These are phyloP conservation scores for Papilio protenor DNA, from an alignment of 2,888 invertebrate species.

Conservation along the genomic window DNA sequence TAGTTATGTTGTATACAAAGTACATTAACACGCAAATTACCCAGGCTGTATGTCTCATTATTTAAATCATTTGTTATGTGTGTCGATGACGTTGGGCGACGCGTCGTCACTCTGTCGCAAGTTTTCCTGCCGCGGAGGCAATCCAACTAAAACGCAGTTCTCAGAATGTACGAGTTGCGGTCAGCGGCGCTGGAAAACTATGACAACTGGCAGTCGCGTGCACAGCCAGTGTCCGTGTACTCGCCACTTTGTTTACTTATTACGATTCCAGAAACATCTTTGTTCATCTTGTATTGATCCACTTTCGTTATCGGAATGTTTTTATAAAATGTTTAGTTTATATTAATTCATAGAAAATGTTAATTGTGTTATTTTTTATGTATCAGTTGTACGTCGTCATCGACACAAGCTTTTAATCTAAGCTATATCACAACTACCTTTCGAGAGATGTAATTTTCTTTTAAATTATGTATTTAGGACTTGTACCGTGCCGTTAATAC, in stretches of 20 bases:
- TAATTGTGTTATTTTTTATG: neutral
- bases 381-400: neutral
- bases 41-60: neutral
- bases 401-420: neutral
- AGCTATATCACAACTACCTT: neutral
- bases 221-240: neutral
- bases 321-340: slow-evolving; percentile 14
- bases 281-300: neutral
- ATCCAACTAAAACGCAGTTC: neutral
- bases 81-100: neutral
- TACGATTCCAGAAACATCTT: slow-evolving; percentile 4
- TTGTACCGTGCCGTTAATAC: too few relatives aligned
- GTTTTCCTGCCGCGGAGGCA: neutral
- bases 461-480: too few relatives aligned
- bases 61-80: neutral
- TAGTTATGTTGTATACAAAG: neutral
- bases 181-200: neutral
- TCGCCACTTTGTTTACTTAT: neutral
- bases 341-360: neutral
- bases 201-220: neutral
- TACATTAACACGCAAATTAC: neutral
- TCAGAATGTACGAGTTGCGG: neutral
- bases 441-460: neutral
- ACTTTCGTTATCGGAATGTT: slow-evolving; percentile 2
- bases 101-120: neutral